Percentiles rank a stretch among this genome's conserved stretches.
These are phyloP conservation scores for Nebria ingens DNA, from an alignment of 1,140 invertebrate species.

Conservation along the genomic window DNA sequence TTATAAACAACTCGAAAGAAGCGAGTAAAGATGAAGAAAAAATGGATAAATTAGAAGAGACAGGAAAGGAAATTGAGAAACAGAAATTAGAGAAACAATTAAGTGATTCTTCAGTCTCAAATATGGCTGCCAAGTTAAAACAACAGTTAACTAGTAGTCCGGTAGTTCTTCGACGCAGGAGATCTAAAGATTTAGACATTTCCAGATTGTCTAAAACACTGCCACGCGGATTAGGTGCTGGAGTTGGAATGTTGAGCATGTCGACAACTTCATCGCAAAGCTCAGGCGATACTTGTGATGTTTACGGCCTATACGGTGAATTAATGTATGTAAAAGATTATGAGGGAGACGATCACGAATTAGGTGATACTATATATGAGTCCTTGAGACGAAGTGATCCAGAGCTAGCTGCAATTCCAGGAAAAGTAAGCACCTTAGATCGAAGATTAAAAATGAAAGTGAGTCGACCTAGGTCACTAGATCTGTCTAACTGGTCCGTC, in stretches of 20 bases:
- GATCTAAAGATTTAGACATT: conserved; percentile 55
- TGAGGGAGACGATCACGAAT: conserved; percentile 62
- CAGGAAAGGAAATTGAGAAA: conserved; percentile 34
- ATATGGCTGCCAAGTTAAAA: conserved; percentile 45
- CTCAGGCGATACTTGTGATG: conserved; percentile 61
- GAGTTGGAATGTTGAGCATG: conserved; percentile 41
- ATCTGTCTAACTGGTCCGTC: conserved; percentile 79
- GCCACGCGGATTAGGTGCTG: conserved; percentile 52
- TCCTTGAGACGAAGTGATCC: conserved; percentile 67
- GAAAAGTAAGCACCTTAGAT: conserved; percentile 68
- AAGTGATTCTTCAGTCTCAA: conserved; percentile 47
- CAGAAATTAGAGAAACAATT: conserved; percentile 48
- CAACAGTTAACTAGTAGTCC: conserved; percentile 54
- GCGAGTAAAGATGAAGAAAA: conserved; percentile 16
- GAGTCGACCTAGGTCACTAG: conserved; percentile 65
- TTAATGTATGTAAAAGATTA: conserved; percentile 83
- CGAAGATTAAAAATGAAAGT: conserved; percentile 68
- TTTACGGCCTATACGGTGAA: conserved; percentile 82
- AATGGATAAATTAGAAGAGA: conserved; percentile 29
- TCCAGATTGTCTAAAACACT: conserved; percentile 66
- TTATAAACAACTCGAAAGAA: conserved; percentile 31
- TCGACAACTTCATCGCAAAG: conserved; percentile 47
- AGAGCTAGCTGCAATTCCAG: conserved; percentile 68
- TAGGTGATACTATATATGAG: conserved; percentile 62
- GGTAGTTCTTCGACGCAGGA: conserved; percentile 53